Conservation (phyloP, 2,888 invertebrate genomes). For the Tholera decimalis region DNA sequence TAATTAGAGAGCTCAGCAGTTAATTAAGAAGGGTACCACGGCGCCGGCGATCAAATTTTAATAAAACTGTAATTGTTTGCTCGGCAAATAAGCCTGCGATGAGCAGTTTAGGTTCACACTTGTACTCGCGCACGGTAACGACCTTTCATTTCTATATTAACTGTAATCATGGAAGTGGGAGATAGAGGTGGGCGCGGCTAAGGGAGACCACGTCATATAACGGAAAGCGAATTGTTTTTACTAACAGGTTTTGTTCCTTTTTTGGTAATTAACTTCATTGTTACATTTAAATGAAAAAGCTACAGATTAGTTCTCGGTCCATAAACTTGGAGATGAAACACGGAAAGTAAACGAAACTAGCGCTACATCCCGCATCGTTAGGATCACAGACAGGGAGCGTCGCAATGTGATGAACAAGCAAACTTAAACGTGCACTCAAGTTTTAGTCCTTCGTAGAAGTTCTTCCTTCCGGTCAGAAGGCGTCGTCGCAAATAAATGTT, state of each 20-base stretch:
- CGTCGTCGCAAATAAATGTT: constrained; percentile 42
- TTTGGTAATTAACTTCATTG: constrained; percentile 52
- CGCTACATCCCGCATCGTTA: constrained; percentile 29
- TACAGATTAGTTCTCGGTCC: constrained; percentile 34
- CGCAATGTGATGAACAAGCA: constrained; percentile 32
- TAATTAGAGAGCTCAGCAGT: constrained; percentile 66
- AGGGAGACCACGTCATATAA: constrained; percentile 55
- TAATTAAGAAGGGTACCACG: constrained; percentile 62
- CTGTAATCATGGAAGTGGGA: constrained; percentile 43
- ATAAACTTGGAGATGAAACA: constrained; percentile 34
- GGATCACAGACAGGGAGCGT: constrained; percentile 9
- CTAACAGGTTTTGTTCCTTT: constrained; percentile 51
- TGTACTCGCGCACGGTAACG: constrained; percentile 31
- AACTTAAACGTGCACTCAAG: constrained; percentile 41
- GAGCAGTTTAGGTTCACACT: constrained; percentile 50
- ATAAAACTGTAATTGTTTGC: constrained; percentile 65
- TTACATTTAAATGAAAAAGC: constrained; percentile 50
- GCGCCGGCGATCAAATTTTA: constrained; percentile 61
- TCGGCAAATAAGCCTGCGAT: constrained; percentile 42
- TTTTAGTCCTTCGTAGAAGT: constrained; percentile 30
- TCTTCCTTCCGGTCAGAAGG: constrained; percentile 24
- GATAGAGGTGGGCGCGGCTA: constrained; percentile 55
- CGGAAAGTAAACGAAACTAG: constrained; percentile 20
- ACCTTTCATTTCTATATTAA: constrained; percentile 37
- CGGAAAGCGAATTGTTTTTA: constrained; percentile 48